These are phyloP conservation scores for Lasioglossum baleicum DNA, from an alignment of 1,140 invertebrate genomes.

Conservation along the genomic window DNA sequence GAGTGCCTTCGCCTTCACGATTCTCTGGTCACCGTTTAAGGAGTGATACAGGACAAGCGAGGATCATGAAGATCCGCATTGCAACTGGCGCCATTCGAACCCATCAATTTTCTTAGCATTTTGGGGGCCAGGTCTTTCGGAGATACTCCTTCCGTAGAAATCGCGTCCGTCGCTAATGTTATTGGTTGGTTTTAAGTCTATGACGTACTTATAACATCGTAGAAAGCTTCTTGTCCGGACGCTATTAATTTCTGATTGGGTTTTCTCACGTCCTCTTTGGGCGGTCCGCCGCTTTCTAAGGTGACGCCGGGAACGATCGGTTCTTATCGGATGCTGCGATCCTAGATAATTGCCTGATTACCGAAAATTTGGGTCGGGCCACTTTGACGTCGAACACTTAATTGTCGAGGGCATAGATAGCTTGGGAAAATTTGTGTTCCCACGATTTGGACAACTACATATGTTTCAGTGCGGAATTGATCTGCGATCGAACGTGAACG, in stretches of 20 bases:
- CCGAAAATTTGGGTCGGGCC: not conserved
- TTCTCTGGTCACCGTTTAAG: constrained; percentile 1
- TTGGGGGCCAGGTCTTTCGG: not conserved
- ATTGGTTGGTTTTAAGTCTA: not conserved
- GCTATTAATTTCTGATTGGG: constrained; percentile 28
- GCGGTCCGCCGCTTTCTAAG: constrained; percentile 8
- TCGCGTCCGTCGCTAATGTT: constrained; percentile 18
- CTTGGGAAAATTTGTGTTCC: not conserved
- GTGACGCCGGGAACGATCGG: not conserved
- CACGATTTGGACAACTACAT: not conserved
- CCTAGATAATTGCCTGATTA: not conserved
- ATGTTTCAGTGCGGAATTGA: no score
- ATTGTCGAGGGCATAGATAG: not conserved
- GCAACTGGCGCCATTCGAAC: not conserved
- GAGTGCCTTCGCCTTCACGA: constrained; percentile 27
- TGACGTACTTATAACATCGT: not conserved
- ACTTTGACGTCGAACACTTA: no score
- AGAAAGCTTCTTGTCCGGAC: constrained; percentile 12
- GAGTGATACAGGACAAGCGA: not conserved
- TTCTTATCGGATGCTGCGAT: not conserved
- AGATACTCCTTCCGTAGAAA: not conserved
- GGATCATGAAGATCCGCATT: constrained; percentile 8
- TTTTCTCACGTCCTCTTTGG: constrained; percentile 21
- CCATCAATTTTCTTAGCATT: not conserved
- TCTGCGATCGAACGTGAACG: no score